Conservation (phyloP, 2,113 vertebrate species). For the Dryoscopus gambensis region DNA sequence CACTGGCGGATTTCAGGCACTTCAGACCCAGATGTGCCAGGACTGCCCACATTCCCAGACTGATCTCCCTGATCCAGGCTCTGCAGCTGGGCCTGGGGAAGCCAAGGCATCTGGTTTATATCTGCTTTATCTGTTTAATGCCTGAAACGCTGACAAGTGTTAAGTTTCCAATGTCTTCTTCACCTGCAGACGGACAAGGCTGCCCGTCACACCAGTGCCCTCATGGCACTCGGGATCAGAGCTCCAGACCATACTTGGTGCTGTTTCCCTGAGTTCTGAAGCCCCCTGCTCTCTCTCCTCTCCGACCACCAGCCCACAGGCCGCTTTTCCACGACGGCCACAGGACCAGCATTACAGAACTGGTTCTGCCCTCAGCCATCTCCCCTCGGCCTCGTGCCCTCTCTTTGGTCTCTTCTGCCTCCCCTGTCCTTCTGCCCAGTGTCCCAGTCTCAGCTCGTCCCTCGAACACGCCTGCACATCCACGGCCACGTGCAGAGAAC, state of each 20-base stretch:
- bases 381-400: background rate
- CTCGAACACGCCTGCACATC: background rate
- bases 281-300: background rate
- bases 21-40: background rate
- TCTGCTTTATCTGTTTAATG: background rate
- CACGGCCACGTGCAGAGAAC: accelerated
- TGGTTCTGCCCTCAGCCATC: background rate
- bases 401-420: background rate
- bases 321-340: accelerated
- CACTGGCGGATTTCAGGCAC: background rate
- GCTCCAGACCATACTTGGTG: accelerated
- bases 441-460: background rate
- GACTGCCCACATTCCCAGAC: background rate
- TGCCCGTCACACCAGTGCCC: background rate
- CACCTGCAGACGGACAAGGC: background rate
- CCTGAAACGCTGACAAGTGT: background rate
- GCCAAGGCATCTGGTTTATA: accelerated
- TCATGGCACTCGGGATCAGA: background rate
- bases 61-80: background rate
- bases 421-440: background rate
- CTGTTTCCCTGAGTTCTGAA: background rate
- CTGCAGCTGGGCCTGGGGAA: background rate
- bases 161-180: background rate
- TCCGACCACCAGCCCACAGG: background rate
- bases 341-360: background rate